Evolutionary conservation across 2,888 invertebrate genomes (phyloP), one percentile per base, ranked within the genome.

Genomic region (Orchesellides sinensis): DNA sequence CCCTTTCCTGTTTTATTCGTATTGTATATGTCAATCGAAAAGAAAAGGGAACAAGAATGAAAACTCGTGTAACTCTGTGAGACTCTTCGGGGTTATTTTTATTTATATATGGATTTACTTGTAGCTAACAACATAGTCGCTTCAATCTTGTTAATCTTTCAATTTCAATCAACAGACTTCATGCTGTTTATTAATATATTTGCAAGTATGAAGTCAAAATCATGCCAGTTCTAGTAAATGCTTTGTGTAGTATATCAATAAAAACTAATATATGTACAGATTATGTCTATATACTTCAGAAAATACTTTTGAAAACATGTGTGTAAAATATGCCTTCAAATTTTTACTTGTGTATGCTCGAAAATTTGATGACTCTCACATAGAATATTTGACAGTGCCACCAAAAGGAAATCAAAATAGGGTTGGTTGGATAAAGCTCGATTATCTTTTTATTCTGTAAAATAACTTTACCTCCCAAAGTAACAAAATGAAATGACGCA

Each of bases 101-200:
- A 35, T 49, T 19, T 49, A 49, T 47, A 47, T 49, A 49, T 49
- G 54, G 21, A 12, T 54, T 49, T 49, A 17, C 49, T 49, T 49
- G 17, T 21, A 21, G 54, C 25, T 21, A 23, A 54, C 54, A 54
- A 54, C 54, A 54, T 17, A 25, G 12, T 3, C 21, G 54, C 54
- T 72, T 72, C 72, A 72, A 72, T 72, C 72, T 72, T 72, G 72
- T 72, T 72, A 72, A 72, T 72, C 72, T 72, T 72, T 72, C 72
- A 72, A 61, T 72, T 72, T 72, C 72, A 72, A 72, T 72, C 72
- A 72, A 59, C 72, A 72, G 72, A 72, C 61, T 72, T 29, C 72
- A 72, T 45, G 45, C 61, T 72, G 72, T 72, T 72, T 61, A 45
- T 72, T 72, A 72, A 72, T 72, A 47, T 61, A 72, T 72, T 61